Percentiles rank a stretch among this genome's conserved stretches.
Conservation (phyloP, 2,113 vertebrate genomes). For the Odocoileus virginianus region DNA sequence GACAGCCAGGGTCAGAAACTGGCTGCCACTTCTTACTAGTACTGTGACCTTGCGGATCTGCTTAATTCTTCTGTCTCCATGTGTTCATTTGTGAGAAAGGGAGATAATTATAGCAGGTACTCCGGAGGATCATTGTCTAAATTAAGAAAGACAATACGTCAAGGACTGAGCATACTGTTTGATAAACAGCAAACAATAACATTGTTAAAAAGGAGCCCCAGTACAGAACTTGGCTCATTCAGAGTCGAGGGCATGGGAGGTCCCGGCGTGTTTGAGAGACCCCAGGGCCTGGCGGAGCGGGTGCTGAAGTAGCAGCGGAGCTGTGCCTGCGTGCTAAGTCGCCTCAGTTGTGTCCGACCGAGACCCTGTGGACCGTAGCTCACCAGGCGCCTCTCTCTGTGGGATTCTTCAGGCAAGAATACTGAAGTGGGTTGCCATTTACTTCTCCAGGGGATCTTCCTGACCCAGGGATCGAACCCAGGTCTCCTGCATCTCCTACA, state of each 20-base stretch:
- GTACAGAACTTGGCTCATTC: not conserved
- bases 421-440: not conserved
- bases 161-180: not conserved
- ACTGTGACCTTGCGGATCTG: not conserved
- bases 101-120: not conserved
- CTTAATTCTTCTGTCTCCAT: not conserved
- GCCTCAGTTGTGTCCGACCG: not conserved
- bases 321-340: fast-evolving
- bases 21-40: not conserved
- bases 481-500: not conserved
- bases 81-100: not conserved
- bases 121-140: not conserved
- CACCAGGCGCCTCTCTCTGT: not conserved
- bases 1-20: fast-evolving
- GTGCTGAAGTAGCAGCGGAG: not conserved
- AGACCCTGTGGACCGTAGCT: not conserved
- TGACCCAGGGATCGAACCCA: not conserved
- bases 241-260: not conserved
- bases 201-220: not conserved
- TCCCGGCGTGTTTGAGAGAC: not conserved
- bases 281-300: not conserved
- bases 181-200: not conserved
- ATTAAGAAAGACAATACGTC: not conserved
- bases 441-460: not conserved
- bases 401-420: not conserved